Evolutionary conservation across 1,140 invertebrate genomes (phyloP).

Genomic region (Sesamia nonagrioides): DNA sequence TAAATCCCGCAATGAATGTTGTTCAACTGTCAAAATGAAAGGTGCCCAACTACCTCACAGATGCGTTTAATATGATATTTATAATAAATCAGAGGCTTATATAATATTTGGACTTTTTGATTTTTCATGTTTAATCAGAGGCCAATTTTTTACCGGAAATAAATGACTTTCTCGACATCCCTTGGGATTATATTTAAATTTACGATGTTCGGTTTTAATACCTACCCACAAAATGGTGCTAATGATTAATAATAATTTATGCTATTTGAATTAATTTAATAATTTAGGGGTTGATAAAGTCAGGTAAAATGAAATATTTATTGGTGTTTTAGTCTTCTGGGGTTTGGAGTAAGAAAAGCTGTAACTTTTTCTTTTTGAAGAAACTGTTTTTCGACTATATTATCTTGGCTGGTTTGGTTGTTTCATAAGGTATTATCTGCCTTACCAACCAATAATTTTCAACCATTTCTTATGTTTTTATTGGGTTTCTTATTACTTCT

Average conservation of each 20-base stretch:
- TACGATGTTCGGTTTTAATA: conserved; percentile 36
- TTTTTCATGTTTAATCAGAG: background rate
- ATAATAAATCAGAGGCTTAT: background rate
- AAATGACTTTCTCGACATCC: conserved; percentile 19
- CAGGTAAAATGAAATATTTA: conserved; percentile 6
- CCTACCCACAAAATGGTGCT: conserved; percentile 6
- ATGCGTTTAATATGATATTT: too few relatives aligned
- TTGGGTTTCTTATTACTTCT: too few relatives aligned
- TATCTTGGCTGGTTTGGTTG: too few relatives aligned
- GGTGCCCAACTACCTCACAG: too few relatives aligned
- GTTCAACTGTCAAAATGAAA: too few relatives aligned
- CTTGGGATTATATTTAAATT: conserved; percentile 41
- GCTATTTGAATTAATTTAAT: conserved; percentile 29
- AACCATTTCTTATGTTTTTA: too few relatives aligned
- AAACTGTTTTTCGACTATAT: background rate
- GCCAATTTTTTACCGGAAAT: background rate
- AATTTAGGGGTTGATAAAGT: conserved; percentile 17
- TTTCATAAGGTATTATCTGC: too few relatives aligned
- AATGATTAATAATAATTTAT: conserved; percentile 42
- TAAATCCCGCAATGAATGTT: too few relatives aligned
- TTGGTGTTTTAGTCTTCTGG: background rate
- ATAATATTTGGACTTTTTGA: background rate
- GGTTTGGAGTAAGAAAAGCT: background rate
- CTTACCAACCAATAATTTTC: too few relatives aligned
- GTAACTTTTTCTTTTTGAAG: background rate